Evolutionary conservation across 2,888 invertebrate species (phyloP).

Genomic region (Nemapogon koenigi): DNA sequence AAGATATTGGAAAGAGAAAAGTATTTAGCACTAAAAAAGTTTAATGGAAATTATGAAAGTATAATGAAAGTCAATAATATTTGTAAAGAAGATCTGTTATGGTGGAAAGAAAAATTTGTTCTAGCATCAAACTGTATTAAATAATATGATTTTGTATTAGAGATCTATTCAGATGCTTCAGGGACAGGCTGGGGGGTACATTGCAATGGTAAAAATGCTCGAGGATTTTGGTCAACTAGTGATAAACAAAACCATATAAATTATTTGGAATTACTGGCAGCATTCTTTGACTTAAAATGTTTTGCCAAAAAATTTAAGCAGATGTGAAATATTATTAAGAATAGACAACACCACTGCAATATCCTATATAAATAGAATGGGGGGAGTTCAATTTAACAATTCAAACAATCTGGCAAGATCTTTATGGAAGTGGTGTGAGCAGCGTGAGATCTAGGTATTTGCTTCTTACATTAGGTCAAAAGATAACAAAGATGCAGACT

Average conservation of each 20-base stretch:
- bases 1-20: background rate
- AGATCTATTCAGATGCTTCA: slow-evolving; percentile 9
- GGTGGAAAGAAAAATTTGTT: slow-evolving; percentile 4
- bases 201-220: slow-evolving; percentile 1
- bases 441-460: slow-evolving; percentile 12
- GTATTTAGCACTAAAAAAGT: background rate
- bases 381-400: slow-evolving; percentile 12
- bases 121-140: slow-evolving; percentile 4
- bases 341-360: slow-evolving; percentile 12
- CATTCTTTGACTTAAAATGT: slow-evolving; percentile 8
- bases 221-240: slow-evolving; percentile 7
- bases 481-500: slow-evolving; percentile 14
- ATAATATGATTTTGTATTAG: background rate
- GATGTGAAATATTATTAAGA: slow-evolving; percentile 5
- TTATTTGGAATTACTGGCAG: slow-evolving; percentile 8
- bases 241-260: slow-evolving; percentile 9
- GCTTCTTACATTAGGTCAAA: slow-evolving; percentile 15
- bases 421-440: slow-evolving; percentile 17
- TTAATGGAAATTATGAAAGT: background rate
- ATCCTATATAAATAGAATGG: slow-evolving; percentile 11
- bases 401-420: slow-evolving; percentile 11
- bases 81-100: slow-evolving; percentile 1
- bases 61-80: background rate
- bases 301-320: slow-evolving; percentile 8
- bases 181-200: slow-evolving; percentile 7